Base-by-base conservation (phyloP, 2,888 invertebrate genomes). In the Brachypterus glaber region DNA sequence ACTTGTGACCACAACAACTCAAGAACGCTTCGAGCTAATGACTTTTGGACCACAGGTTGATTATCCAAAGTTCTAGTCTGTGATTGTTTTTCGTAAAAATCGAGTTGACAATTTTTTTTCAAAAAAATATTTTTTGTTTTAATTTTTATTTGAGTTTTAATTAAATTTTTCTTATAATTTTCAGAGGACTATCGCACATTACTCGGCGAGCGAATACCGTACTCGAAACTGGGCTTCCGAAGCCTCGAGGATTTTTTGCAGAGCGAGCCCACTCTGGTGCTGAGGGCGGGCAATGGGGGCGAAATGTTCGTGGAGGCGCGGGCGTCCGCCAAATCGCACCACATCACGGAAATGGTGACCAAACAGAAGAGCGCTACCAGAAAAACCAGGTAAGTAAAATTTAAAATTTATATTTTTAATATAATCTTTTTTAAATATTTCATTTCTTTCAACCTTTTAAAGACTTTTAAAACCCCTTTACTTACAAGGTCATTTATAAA, bases 141-240 rank as follows among this genome's bases (percentile, higher is more conserved):
- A 27, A 5, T 27, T 9, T 27, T 27, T 9, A 11, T 27, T 9
- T 11, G 8, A 11, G 5, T 21, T 21, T 7, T 7, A 21, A 17
- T 30, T 24, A 25, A 12, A 15, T 27, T 12, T 39, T 43, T 37
- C 37, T 35, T 40, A 41, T 30, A 29, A 25, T 42, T 70, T 48
- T 21, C 57, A 73, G 76, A 68, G 30, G 83, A 84, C 53, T 82
- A 78, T 58, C 62, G 60, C 34, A 71, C 71, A 47, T 58, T 82
- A 16, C 74, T 79, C 56, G 79, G 79, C 16, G 71, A 71, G 54
- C 63, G 64, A 48, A 75, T 84, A 49, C 82, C 82, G 4, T 82
- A 63, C 50, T 65, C 61, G 40, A 67, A 68, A 48, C 62, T 79
- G 37, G 82, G 82, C 3, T 81, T 68, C 60, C 52, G 62, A 25